These are phyloP conservation scores for Embiotoca jacksoni DNA, from an alignment of 2,113 vertebrate species.

Conservation along the genomic window DNA sequence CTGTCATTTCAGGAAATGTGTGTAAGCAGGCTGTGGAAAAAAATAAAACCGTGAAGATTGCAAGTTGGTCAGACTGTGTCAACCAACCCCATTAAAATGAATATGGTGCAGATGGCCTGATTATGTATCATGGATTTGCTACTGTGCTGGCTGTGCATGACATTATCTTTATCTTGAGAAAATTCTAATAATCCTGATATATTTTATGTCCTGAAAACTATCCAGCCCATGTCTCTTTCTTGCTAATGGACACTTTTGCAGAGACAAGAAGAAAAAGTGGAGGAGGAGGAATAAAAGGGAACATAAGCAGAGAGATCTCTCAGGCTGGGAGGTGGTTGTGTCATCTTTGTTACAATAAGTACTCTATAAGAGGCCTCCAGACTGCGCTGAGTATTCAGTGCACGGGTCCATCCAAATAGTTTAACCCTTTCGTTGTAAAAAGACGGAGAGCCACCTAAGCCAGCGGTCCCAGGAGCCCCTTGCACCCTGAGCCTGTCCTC, in stretches of 20 bases:
- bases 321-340: slow-evolving; percentile 67
- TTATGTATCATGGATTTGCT: slow-evolving; percentile 18
- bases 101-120: slow-evolving; percentile 22
- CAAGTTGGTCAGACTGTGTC: slow-evolving; percentile 15
- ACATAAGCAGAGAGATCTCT: slow-evolving; percentile 60
- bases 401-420: slow-evolving; percentile 65
- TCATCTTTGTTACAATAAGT: slow-evolving; percentile 76
- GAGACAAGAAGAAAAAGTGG: slow-evolving; percentile 35
- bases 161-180: background rate
- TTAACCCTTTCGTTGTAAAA: slow-evolving; percentile 72
- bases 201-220: slow-evolving; percentile 20
- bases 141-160: slow-evolving; percentile 9
- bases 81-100: slow-evolving; percentile 11
- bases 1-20: slow-evolving; percentile 55
- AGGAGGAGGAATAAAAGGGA: slow-evolving; percentile 55
- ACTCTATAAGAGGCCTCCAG: slow-evolving; percentile 74
- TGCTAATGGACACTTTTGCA: slow-evolving; percentile 50
- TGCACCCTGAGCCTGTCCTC: slow-evolving; percentile 60
- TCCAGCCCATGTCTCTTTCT: background rate
- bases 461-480: slow-evolving; percentile 48
- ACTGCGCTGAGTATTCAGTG: slow-evolving; percentile 49
- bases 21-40: slow-evolving; percentile 21
- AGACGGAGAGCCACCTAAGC: slow-evolving; percentile 59
- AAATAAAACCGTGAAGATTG: slow-evolving; percentile 14
- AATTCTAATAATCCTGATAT: background rate